Evolutionary conservation across 2,113 vertebrate species (phyloP), one percentile per base, ranked within the genome.

Genomic region (Pelecanoides urinatrix): DNA sequence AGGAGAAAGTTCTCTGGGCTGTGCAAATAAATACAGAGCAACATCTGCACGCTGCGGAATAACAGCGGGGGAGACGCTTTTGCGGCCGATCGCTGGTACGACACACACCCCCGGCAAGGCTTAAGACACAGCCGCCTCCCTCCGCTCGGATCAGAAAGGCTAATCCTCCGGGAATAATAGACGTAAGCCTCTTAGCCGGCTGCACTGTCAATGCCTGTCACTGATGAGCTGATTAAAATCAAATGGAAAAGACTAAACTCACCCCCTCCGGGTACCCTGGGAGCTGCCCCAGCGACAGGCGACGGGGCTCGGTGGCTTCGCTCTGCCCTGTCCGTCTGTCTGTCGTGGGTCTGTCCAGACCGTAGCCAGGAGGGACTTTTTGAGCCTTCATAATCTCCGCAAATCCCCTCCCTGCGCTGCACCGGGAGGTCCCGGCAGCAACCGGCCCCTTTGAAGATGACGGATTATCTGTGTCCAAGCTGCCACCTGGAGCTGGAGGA

Each of bases 81-180:
- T 36, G 17, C 1, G 5, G 29, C n/a, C 2, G 5, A 52, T 10
- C 1, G 1, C 38, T 42, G 53, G 22, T 2, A 38, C 0, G 3
- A 52, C 0, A 0, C 66, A 12, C 0, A 0, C 19, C 30, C n/a
- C 27, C 61, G 16, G 38, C 0, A 2, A 45, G 49, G 45, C 16
- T 38, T 7, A 36, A 62, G 47, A 15, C 0, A 1, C 20, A n/a
- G 55, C 40, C 17, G 0, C 49, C 52, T 83, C 73, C 36, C 68
- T 68, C 34, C 1, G 4, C 83, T 34, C 0, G 13, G 67, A 88
- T 80, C 42, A 47, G 47, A 55, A n/a, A 18, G 49, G 67, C n/a
- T 42, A 56, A 96, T 94, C 94, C 81, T 23, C 6, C 0, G 26
- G 94, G 87, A 94, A 85, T 74, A 87, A 68, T 20, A 56, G 30